Percentiles rank a stretch among this genome's conserved stretches.
These are phyloP conservation scores for Acrobeloides nanus DNA, from an alignment of 2,888 invertebrate genomes.

Conservation along the genomic window DNA sequence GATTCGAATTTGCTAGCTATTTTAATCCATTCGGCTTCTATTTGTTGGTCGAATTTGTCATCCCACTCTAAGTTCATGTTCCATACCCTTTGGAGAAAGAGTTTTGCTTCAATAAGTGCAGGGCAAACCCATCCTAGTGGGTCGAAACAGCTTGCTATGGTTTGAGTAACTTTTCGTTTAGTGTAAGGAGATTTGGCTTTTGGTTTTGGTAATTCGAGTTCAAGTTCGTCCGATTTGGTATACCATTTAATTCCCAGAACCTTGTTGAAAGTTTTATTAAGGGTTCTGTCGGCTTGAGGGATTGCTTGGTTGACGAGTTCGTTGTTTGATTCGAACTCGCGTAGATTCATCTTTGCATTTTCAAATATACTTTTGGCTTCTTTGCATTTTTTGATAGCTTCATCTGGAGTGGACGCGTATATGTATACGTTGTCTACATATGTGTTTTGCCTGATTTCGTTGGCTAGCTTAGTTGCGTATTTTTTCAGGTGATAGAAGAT, in stretches of 20 bases:
- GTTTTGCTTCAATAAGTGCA: neutral
- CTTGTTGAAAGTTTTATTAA: too few relatives aligned
- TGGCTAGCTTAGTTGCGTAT: neutral
- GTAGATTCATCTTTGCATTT: conserved; percentile 11
- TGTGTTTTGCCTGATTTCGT: conserved; percentile 7
- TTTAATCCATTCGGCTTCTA: neutral
- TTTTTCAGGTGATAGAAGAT: conserved; percentile 10
- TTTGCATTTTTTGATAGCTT: conserved; percentile 3
- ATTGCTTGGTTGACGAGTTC: neutral
- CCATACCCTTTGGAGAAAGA: conserved; percentile 6
- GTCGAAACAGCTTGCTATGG: neutral
- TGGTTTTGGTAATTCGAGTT: neutral
- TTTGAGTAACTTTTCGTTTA: neutral
- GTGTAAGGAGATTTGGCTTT: neutral
- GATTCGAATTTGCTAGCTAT: neutral
- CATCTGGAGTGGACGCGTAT: neutral
- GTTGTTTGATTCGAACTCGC: conserved; percentile 9
- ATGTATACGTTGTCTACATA: conserved; percentile 18
- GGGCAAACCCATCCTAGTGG: conserved; percentile 3
- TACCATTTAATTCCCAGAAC: conserved; percentile 11
- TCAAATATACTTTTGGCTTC: neutral
- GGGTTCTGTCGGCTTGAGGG: too few relatives aligned
- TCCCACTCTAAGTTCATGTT: conserved; percentile 12
- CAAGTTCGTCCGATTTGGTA: neutral
- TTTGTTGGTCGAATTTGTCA: neutral